These are phyloP conservation scores for Chalcis sispes DNA, from an alignment of 2,888 invertebrate genomes.

Conservation along the genomic window DNA sequence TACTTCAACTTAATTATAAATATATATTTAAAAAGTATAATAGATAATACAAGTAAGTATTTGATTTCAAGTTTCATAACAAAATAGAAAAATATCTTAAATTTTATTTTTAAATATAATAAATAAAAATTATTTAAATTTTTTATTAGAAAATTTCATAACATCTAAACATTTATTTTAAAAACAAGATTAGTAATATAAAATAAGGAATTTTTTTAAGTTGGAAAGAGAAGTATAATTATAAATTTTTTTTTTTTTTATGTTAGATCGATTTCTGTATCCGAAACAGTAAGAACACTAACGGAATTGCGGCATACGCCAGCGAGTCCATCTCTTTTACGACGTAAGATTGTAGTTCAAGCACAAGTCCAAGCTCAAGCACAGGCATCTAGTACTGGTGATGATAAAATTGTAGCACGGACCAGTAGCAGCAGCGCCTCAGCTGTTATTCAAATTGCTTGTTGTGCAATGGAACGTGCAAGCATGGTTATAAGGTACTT, in stretches of 20 bases:
- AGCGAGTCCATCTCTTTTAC: slow-evolving; percentile 87
- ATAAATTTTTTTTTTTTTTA: neutral
- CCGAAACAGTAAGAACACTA: slow-evolving; percentile 90
- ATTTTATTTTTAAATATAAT: too few relatives aligned
- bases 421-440: slow-evolving; percentile 52
- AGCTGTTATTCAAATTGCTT: slow-evolving; percentile 66
- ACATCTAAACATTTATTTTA: neutral
- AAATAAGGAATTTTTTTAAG: neutral
- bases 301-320: slow-evolving; percentile 92
- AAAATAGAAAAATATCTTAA: too few relatives aligned
- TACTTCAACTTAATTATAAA: slow-evolving; percentile 6
- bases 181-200: neutral
- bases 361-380: slow-evolving; percentile 61
- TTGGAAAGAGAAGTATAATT: neutral
- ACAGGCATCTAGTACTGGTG: slow-evolving; percentile 46
- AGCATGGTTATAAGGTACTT: slow-evolving; percentile 57
- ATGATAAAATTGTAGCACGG: slow-evolving; percentile 36
- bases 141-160: neutral
- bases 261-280: slow-evolving; percentile 79
- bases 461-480: slow-evolving; percentile 66
- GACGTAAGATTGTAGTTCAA: slow-evolving; percentile 71
- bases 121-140: too few relatives aligned
- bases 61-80: neutral
- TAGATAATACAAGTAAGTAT: neutral
- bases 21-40: neutral